Evolutionary conservation across 1,140 invertebrate species (phyloP).

Genomic region (Neodiprion fabricii): DNA sequence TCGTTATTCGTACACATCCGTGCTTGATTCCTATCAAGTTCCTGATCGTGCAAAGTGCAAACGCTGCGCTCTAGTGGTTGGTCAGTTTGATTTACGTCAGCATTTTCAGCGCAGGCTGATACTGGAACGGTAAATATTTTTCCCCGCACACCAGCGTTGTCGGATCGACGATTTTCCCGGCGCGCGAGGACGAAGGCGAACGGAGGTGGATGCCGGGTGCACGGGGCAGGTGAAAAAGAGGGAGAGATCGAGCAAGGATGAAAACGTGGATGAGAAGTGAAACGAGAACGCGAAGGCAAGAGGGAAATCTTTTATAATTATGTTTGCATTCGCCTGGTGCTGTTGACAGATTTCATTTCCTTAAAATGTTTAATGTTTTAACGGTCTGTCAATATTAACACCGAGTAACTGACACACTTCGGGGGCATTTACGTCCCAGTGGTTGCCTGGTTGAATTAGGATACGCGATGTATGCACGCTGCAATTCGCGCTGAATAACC

Average conservation of each 20-base stretch:
- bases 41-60: neutral
- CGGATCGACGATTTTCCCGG: neutral
- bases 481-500: neutral
- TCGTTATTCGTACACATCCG: neutral
- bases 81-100: conserved; percentile 5
- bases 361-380: conserved; percentile 11
- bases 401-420: conserved; percentile 1
- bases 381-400: conserved; percentile 10
- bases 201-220: neutral
- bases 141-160: neutral
- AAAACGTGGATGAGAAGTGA: neutral
- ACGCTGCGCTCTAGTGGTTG: neutral
- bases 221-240: neutral
- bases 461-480: neutral
- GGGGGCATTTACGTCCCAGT: neutral
- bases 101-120: neutral
- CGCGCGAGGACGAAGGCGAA: neutral
- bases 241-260: neutral
- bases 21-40: neutral
- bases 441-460: neutral
- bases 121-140: neutral
- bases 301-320: neutral
- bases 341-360: conserved; percentile 25
- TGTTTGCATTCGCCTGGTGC: neutral
- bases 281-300: neutral